Conservation (phyloP, 2,113 vertebrate genomes). For the Noctilio leporinus region DNA sequence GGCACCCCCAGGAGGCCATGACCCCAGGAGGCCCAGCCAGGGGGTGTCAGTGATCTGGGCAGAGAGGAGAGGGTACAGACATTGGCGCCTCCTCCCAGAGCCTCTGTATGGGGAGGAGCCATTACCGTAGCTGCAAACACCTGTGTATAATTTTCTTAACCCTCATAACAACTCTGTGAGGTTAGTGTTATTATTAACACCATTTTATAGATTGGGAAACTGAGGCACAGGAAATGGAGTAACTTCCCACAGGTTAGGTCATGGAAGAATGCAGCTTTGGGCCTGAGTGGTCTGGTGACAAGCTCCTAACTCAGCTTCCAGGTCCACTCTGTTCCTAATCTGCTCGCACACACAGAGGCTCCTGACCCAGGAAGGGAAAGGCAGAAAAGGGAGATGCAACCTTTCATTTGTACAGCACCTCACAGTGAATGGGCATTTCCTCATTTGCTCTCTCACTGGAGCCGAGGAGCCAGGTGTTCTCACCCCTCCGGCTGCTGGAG, state of each 20-base stretch:
- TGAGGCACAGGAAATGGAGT: neutral
- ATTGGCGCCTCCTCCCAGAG: neutral
- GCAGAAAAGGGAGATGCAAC: neutral
- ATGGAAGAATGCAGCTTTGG: neutral
- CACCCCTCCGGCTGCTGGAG: neutral
- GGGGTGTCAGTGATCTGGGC: neutral
- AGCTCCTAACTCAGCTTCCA: neutral
- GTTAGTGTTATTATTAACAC: neutral
- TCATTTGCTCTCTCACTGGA: accelerated
- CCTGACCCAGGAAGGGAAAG: neutral
- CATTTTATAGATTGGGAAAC: neutral
- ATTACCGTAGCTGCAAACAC: neutral
- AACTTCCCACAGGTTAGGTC: neutral
- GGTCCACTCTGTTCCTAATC: neutral
- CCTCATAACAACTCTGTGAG: neutral
- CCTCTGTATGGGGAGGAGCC: neutral
- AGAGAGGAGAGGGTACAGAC: neutral
- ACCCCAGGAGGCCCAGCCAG: no score
- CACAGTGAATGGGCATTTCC: accelerated
- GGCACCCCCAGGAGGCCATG: neutral
- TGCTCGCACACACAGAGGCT: accelerated
- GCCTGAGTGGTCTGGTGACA: neutral
- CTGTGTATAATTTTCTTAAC: neutral
- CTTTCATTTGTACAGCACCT: neutral
- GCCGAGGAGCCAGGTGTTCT: neutral